Evolutionary conservation across 2,888 invertebrate species (phyloP).

Genomic region (Rhamnusium bicolor): DNA sequence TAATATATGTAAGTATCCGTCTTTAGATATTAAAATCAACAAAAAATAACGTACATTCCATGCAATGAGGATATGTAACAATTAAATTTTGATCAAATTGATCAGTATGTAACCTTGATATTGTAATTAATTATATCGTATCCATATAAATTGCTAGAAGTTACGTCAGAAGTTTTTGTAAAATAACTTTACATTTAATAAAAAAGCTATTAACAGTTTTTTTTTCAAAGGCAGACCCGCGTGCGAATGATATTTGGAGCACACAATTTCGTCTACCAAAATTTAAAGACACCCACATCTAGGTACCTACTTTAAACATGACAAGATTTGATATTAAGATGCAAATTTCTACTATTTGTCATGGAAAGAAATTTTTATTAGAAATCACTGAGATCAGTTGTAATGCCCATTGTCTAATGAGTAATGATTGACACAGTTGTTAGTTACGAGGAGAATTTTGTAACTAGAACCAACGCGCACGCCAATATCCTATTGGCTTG

Average conservation of each 20-base stretch:
- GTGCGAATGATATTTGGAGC: neutral
- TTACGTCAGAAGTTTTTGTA: neutral
- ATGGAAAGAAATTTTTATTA: no score
- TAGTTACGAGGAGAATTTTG: no score
- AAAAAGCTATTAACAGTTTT: neutral
- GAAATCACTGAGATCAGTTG: no score
- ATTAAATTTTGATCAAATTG: neutral
- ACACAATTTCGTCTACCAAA: no score
- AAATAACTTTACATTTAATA: neutral
- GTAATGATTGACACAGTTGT: no score
- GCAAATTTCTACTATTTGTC: no score
- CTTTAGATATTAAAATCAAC: neutral
- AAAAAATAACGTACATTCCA: neutral
- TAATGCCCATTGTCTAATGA: no score
- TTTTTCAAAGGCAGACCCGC: neutral
- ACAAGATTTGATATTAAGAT: no score
- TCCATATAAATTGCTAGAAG: neutral
- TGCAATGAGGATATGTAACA: neutral
- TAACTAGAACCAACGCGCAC: no score
- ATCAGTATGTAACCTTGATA: neutral
- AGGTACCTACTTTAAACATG: no score
- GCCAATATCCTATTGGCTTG: no score
- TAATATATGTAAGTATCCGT: neutral
- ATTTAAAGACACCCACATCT: no score
- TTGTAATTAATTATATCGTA: neutral